These are phyloP conservation scores for Pantherophis alleghaniensis DNA, from an alignment of 2,797 vertebrate genomes.

Conservation along the genomic window DNA sequence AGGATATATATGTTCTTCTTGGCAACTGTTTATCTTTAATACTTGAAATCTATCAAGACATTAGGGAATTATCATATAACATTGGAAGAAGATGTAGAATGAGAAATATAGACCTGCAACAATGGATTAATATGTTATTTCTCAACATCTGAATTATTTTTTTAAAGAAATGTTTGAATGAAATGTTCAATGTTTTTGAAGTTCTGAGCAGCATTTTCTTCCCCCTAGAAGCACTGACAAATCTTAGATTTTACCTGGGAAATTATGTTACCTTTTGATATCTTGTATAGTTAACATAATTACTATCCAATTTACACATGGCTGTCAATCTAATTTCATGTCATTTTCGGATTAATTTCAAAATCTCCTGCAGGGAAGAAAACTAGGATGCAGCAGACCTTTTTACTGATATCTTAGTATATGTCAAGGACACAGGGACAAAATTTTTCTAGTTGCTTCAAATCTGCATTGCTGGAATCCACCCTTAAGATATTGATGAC, in stretches of 20 bases:
- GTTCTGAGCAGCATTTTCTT: background rate
- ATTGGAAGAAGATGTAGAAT: background rate
- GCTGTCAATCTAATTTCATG: background rate
- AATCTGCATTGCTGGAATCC: background rate
- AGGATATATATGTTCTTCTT: background rate
- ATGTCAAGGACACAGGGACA: background rate
- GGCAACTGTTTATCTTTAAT: background rate
- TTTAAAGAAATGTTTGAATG: background rate
- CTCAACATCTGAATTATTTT: background rate
- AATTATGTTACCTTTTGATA: background rate
- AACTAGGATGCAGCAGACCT: background rate
- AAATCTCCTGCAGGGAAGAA: background rate
- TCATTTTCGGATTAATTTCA: background rate
- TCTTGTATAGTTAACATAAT: background rate
- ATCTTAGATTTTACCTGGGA: background rate
- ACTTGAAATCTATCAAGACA: background rate
- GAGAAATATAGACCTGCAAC: background rate
- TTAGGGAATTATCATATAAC: background rate
- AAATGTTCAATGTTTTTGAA: background rate
- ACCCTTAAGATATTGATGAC: background rate
- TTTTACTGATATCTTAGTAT: background rate
- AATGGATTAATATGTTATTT: background rate
- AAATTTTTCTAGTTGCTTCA: background rate
- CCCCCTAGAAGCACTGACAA: background rate
- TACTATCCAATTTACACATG: background rate